Evolutionary conservation across 2,888 invertebrate species (phyloP).

Genomic region (Oconnorella tubifera): DNA sequence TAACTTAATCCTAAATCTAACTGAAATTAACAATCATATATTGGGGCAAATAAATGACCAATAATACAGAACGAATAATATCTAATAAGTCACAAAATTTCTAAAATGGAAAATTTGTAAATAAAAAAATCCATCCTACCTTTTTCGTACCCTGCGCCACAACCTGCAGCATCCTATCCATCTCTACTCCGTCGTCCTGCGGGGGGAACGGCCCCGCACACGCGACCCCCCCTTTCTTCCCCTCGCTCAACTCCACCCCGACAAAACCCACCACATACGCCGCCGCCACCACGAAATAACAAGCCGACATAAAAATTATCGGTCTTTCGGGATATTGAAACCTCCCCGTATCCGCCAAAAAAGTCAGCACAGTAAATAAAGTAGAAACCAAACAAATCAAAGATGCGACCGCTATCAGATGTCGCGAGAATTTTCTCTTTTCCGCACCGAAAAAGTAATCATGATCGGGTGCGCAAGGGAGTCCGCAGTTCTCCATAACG

Average conservation of each 20-base stretch:
- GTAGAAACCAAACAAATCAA: conserved; percentile 84
- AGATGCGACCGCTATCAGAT: conserved; percentile 94
- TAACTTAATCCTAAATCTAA: too few species aligned
- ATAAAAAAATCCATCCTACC: too few species aligned
- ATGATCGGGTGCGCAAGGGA: conserved; percentile 70
- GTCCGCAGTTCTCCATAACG: conserved; percentile 51
- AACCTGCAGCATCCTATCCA: conserved; percentile 27
- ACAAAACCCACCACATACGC: conserved; percentile 72
- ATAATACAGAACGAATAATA: too few species aligned
- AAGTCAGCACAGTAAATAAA: conserved; percentile 73
- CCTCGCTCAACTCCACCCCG: conserved; percentile 58
- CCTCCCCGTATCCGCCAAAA: conserved; percentile 86
- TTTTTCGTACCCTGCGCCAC: conserved; percentile 67
- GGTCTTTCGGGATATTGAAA: conserved; percentile 97
- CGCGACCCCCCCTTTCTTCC: conserved; percentile 42
- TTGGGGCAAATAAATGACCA: too few species aligned
- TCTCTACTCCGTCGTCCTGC: conserved; percentile 10
- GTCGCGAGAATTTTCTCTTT: conserved; percentile 75
- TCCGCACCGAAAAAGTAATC: conserved; percentile 84
- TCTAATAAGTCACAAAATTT: too few species aligned
- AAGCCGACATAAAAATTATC: conserved; percentile 92
- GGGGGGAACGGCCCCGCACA: conserved; percentile 46
- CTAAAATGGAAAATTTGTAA: too few species aligned
- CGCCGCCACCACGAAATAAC: conserved; percentile 88
- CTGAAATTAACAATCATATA: too few species aligned